A percentile compares a stretch with the other conserved stretches of the same genome.
Conservation (phyloP, 64 coral and sea anemone genomes). For the Stichodactyla mertensii region DNA sequence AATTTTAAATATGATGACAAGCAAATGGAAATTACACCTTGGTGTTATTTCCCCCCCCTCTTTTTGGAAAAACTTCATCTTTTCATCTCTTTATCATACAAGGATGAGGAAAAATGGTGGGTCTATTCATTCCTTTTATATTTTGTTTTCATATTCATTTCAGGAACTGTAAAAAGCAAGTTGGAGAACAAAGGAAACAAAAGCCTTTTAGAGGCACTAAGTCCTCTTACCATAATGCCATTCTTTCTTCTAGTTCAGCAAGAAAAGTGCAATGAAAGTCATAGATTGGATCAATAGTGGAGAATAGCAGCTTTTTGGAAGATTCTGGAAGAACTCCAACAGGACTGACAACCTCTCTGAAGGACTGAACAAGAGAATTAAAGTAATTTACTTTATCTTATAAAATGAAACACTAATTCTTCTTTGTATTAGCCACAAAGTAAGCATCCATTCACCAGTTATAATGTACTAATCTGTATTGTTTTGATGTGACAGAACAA, state of each 20-base stretch:
- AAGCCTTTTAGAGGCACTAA: background rate
- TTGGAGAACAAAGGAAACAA: too few relatives aligned
- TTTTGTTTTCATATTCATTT: too few relatives aligned
- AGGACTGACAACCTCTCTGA: constrained; percentile 77
- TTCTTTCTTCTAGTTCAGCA: constrained; percentile 68
- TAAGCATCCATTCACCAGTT: too few relatives aligned
- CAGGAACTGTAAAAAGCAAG: too few relatives aligned
- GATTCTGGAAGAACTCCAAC: constrained; percentile 65
- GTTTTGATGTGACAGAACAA: too few relatives aligned
- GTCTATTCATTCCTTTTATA: too few relatives aligned
- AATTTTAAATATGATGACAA: background rate
- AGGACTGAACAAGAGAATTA: constrained; percentile 38
- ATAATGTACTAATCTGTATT: too few relatives aligned
- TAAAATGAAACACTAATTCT: background rate
- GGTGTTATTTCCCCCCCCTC: too few relatives aligned
- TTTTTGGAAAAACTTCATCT: too few relatives aligned
- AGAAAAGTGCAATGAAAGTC: constrained; percentile 96
- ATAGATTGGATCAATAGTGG: constrained; percentile 91
- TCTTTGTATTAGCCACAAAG: background rate
- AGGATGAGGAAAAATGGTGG: too few relatives aligned
- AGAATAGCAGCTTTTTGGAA: constrained; percentile 82
- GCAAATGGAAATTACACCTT: too few relatives aligned
- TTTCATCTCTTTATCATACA: too few relatives aligned
- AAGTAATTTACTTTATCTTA: background rate
- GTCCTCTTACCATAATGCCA: constrained; percentile 67